Conservation (phyloP, 2,797 vertebrate species). For the Salarias fasciatus region DNA sequence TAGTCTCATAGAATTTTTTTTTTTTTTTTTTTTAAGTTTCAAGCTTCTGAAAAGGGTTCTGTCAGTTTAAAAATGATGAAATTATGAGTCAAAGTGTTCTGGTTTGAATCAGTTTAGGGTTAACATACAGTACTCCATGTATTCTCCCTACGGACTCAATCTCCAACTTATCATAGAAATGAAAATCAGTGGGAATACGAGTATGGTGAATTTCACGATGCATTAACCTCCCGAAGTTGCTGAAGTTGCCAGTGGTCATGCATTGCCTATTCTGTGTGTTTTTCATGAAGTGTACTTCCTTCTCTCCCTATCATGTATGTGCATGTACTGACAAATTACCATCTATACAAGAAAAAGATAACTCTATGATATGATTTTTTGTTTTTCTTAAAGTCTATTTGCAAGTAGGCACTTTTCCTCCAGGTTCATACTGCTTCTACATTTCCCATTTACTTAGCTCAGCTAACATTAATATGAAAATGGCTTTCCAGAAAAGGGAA, state of each 20-base stretch:
- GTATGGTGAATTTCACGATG: constrained; percentile 16
- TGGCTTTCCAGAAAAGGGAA: constrained; percentile 42
- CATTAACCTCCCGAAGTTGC: constrained; percentile 28
- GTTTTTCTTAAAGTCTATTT: constrained; percentile 32
- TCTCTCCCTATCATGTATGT: constrained; percentile 15
- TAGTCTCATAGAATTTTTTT: too few species aligned
- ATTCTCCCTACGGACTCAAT: too few species aligned
- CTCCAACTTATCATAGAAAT: not conserved
- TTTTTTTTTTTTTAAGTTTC: too few species aligned
- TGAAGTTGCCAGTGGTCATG: constrained; percentile 19
- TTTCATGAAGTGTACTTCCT: constrained; percentile 13
- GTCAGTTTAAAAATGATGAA: too few species aligned
- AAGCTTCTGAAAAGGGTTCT: too few species aligned
- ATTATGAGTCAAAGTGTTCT: too few species aligned
- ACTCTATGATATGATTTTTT: constrained; percentile 33
- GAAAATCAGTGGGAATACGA: not conserved
- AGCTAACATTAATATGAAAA: constrained; percentile 60
- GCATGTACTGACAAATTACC: constrained; percentile 25
- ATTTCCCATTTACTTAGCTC: constrained; percentile 24
- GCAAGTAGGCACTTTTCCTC: not conserved
- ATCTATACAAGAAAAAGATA: constrained; percentile 27
- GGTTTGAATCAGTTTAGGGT: too few species aligned
- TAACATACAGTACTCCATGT: too few species aligned
- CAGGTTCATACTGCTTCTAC: not conserved
- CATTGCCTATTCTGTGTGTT: constrained; percentile 15